These are phyloP conservation scores for Gerris buenoi DNA, from an alignment of 1,140 invertebrate species.

Conservation along the genomic window DNA sequence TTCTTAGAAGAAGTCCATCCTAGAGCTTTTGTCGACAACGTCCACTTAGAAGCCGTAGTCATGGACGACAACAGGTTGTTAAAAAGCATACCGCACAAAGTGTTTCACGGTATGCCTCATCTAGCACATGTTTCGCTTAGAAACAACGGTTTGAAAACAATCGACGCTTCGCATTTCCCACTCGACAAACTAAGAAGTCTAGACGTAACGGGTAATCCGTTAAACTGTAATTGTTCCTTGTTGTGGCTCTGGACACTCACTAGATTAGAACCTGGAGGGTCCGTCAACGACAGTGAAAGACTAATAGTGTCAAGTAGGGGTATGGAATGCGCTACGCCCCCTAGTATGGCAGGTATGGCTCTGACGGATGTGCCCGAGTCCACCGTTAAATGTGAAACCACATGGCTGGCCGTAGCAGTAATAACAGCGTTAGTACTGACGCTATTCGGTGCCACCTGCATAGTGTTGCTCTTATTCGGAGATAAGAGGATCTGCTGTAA, in stretches of 20 bases:
- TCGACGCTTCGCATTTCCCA: conserved; percentile 63
- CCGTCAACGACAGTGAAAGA: not conserved
- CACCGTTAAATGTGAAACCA: conserved; percentile 41
- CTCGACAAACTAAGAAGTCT: conserved; percentile 52
- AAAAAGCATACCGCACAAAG: conserved; percentile 45
- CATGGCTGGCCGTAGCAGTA: conserved; percentile 40
- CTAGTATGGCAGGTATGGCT: conserved; percentile 32
- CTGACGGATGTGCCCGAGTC: conserved; percentile 39
- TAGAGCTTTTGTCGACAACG: conserved; percentile 66
- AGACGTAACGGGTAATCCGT: conserved; percentile 61
- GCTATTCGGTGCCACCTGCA: conserved; percentile 25
- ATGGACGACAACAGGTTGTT: conserved; percentile 60
- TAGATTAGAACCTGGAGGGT: conserved; percentile 22
- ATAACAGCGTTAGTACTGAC: conserved; percentile 39
- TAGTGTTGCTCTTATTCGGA: conserved; percentile 38
- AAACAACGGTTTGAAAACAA: conserved; percentile 49
- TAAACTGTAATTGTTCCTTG: conserved; percentile 73
- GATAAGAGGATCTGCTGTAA: conserved; percentile 31
- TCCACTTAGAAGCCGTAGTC: conserved; percentile 57
- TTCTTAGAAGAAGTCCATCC: conserved; percentile 24
- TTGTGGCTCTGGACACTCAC: conserved; percentile 68
- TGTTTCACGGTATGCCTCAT: conserved; percentile 60
- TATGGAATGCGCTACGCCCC: conserved; percentile 37
- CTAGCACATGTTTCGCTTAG: conserved; percentile 53
- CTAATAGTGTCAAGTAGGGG: conserved; percentile 17